phyloP scores from a whole-genome alignment of 2,797 vertebrate genomes.

The Chiroxiphia lanceolata region DNA sequence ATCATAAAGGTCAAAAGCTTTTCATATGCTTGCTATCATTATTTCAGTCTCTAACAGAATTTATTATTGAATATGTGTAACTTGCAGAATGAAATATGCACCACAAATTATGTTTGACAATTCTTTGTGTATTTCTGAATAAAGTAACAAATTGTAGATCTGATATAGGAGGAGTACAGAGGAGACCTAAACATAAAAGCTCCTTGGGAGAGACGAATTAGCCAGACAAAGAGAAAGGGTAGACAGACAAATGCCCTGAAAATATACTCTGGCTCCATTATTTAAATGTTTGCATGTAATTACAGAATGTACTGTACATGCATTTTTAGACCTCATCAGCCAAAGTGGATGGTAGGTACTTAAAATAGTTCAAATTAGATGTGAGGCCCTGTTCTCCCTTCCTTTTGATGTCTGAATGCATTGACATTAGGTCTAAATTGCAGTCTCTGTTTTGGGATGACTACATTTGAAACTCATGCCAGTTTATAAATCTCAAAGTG shows the following conservation, averaged over 20 bases:
- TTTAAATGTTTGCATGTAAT: not conserved
- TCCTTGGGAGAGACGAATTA: not conserved
- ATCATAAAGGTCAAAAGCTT: not conserved
- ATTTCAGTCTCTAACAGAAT: not conserved
- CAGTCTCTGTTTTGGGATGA: not conserved
- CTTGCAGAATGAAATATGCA: not conserved
- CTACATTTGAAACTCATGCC: not conserved
- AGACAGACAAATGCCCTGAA: not conserved
- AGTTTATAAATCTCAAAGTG: not conserved
- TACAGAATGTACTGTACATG: not conserved
- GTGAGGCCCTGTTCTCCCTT: not conserved
- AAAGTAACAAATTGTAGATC: not conserved
- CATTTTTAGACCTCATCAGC: not conserved
- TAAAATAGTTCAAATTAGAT: not conserved
- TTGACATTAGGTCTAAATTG: not conserved
- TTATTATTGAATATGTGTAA: not conserved
- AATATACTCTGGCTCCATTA: not conserved
- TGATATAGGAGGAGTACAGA: not conserved
- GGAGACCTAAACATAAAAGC: not conserved
- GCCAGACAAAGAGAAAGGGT: not conserved
- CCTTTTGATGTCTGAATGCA: not conserved
- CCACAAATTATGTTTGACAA: not conserved
- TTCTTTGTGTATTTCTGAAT: not conserved
- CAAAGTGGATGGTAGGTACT: not conserved
- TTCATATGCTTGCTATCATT: not conserved